Conservation (phyloP, 2,113 vertebrate species). For the Xerus inauris region DNA sequence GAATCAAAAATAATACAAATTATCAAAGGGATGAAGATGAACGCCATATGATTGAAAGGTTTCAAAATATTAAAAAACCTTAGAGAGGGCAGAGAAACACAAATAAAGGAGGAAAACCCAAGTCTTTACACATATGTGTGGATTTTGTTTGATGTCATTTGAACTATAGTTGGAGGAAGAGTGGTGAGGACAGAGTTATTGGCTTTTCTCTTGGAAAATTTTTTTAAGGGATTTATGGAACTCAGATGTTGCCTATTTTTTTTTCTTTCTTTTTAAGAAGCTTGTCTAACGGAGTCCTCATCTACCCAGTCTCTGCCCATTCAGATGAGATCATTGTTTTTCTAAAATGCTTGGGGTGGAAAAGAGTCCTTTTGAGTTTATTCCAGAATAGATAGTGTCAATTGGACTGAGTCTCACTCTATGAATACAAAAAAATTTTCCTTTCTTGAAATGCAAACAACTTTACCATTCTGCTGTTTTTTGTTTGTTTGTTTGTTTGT, state of each 20-base stretch:
- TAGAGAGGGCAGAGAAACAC: background rate
- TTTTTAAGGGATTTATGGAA: constrained; percentile 11
- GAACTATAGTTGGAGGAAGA: background rate
- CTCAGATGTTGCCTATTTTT: constrained; percentile 17
- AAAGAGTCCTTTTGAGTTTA: constrained; percentile 5
- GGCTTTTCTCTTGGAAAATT: constrained; percentile 7
- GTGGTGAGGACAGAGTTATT: background rate
- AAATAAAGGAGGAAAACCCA: background rate
- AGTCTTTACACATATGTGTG: background rate
- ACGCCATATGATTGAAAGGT: constrained; percentile 38
- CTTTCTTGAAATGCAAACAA: background rate
- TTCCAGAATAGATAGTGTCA: constrained; percentile 21
- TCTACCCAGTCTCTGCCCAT: background rate
- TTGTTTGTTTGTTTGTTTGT: too few species aligned
- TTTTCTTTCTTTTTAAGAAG: constrained; percentile 55
- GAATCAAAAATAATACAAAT: background rate
- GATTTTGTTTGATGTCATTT: constrained; percentile 39
- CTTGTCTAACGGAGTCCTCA: background rate
- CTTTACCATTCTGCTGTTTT: background rate
- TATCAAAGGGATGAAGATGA: constrained; percentile 53
- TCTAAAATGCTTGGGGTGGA: constrained; percentile 28
- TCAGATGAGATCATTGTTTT: constrained; percentile 62
- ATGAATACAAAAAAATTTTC: background rate
- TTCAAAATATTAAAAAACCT: constrained; percentile 51
- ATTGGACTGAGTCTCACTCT: background rate